A percentile compares a stretch with the other conserved stretches of the same genome.
Conservation (phyloP, 2,888 invertebrate genomes). For the Neria commutata region DNA sequence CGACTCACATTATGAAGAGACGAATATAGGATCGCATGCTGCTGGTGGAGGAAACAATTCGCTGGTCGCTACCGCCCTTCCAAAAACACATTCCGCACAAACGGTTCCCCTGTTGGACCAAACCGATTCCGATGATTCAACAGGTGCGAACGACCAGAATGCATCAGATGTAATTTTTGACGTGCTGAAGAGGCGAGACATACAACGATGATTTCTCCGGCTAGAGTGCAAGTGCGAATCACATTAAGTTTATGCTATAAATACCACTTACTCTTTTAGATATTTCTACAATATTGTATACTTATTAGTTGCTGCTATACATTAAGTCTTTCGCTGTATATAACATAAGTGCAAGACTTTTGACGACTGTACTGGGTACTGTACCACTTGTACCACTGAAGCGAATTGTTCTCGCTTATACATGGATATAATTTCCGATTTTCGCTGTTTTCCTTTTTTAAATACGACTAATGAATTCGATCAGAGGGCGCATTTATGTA, state of each 20-base stretch:
- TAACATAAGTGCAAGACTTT: no score
- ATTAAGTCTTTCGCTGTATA: no score
- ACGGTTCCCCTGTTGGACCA: slow-evolving; percentile 57
- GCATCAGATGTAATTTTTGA: slow-evolving; percentile 65
- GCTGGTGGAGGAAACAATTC: slow-evolving; percentile 22
- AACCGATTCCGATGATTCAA: slow-evolving; percentile 58
- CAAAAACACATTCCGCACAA: slow-evolving; percentile 44
- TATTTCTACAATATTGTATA: no score
- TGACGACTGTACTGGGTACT: no score
- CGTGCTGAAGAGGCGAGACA: slow-evolving; percentile 65
- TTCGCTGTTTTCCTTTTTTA: neutral
- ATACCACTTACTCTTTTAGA: no score
- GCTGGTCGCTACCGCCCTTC: slow-evolving; percentile 15
- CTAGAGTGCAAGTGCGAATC: no score
- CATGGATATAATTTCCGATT: neutral
- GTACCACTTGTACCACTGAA: no score
- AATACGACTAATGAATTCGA: neutral
- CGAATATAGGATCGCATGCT: slow-evolving; percentile 36
- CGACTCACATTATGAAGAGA: slow-evolving; percentile 39
- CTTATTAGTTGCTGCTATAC: no score
- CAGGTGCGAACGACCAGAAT: slow-evolving; percentile 62
- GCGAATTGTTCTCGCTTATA: neutral
- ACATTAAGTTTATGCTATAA: no score
- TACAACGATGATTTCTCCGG: slow-evolving; percentile 49
- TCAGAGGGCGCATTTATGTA: neutral